phyloP scores from a whole-genome alignment of 2,797 vertebrate genomes.

The Cryptoblepharus egeriae region DNA sequence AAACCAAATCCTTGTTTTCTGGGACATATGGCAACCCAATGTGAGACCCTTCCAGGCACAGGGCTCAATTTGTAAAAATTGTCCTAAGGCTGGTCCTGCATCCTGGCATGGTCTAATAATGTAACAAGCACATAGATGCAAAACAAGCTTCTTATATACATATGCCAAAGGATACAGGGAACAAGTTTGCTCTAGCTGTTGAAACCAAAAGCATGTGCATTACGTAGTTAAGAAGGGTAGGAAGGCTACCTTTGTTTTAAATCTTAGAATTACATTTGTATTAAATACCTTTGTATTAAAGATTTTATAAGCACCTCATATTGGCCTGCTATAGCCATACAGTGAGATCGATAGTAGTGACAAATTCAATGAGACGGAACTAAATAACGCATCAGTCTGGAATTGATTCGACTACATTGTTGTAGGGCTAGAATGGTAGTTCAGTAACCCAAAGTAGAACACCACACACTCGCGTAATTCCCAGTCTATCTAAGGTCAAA shows the following conservation, averaged over 20 bases:
- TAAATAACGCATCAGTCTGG: rapidly evolving
- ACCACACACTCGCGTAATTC: rapidly evolving
- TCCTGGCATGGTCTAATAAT: too few relatives aligned
- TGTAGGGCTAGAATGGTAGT: rapidly evolving
- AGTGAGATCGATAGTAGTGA: rapidly evolving
- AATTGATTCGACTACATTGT: rapidly evolving
- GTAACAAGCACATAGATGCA: background rate
- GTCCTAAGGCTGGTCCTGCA: too few relatives aligned
- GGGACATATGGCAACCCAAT: too few relatives aligned
- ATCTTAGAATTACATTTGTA: too few relatives aligned
- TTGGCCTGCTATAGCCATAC: background rate
- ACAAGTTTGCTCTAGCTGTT: background rate
- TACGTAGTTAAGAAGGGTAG: background rate
- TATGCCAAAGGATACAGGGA: background rate
- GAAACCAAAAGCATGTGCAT: background rate
- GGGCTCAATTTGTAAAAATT: too few relatives aligned
- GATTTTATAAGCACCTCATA: background rate
- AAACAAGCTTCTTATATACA: background rate
- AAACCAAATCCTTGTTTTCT: too few relatives aligned
- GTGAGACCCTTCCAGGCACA: background rate
- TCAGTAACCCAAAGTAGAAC: rapidly evolving
- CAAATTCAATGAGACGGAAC: rapidly evolving
- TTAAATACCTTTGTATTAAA: background rate
- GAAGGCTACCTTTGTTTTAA: background rate
- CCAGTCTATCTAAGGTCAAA: rapidly evolving